A percentile compares a stretch with the other conserved stretches of the same genome.
These are phyloP conservation scores for Pipa parva DNA, from an alignment of 2,113 vertebrate species.

Conservation along the genomic window DNA sequence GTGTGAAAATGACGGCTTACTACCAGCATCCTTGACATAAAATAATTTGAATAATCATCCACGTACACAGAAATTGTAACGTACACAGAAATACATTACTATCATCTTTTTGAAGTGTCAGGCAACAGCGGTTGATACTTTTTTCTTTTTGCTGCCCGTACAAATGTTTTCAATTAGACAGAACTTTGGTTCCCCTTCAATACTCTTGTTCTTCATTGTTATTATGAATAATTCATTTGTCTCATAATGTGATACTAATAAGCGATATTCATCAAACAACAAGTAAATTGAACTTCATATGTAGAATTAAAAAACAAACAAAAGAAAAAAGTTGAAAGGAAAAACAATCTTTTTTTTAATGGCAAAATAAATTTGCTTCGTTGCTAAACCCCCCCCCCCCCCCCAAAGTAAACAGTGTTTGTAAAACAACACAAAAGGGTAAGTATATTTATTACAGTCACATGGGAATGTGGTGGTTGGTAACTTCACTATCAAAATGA, in stretches of 20 bases:
- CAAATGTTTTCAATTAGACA: neutral
- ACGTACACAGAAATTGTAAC: too few species aligned
- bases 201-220: neutral
- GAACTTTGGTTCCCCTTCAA: neutral
- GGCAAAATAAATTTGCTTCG: too few species aligned
- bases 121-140: neutral
- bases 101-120: too few species aligned
- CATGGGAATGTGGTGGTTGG: too few species aligned
- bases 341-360: too few species aligned
- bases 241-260: neutral
- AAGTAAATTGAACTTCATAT: neutral
- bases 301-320: too few species aligned
- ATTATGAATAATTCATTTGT: neutral
- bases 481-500: too few species aligned
- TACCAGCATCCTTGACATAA: conserved; percentile 20
- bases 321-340: too few species aligned
- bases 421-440: too few species aligned
- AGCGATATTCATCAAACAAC: neutral
- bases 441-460: too few species aligned
- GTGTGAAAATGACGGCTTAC: conserved; percentile 18
- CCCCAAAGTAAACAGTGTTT: too few species aligned
- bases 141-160: neutral
- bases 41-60: conserved; percentile 15
- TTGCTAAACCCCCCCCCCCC: too few species aligned
- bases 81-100: neutral